phyloP scores from a whole-genome alignment of 1,140 invertebrate species.

The Drosophila pruinosa region DNA sequence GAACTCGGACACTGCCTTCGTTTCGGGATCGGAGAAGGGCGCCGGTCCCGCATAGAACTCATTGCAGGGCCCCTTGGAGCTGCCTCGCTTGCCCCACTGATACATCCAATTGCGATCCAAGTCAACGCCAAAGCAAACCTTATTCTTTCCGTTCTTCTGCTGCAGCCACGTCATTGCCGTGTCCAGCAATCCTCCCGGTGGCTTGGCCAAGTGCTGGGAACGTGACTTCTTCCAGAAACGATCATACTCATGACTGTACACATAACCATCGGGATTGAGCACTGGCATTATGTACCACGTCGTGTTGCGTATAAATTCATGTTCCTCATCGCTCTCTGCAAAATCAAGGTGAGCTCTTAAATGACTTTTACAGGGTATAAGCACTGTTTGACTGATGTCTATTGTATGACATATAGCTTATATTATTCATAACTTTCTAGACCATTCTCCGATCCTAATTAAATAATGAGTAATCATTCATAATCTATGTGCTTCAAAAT shows the following conservation, averaged over 20 bases:
- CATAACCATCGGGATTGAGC: constrained; percentile 92
- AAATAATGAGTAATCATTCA: too few species aligned
- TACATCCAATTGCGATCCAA: constrained; percentile 89
- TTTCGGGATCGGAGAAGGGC: constrained; percentile 94
- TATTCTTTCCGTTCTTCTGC: constrained; percentile 53
- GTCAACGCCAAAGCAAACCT: constrained; percentile 85
- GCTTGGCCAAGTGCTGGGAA: constrained; percentile 83
- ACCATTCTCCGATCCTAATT: too few species aligned
- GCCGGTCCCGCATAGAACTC: constrained; percentile 91
- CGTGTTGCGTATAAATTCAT: constrained; percentile 71
- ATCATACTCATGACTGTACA: constrained; percentile 89
- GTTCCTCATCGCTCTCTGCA: constrained; percentile 57
- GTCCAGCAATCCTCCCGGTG: constrained; percentile 58
- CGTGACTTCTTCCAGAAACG: constrained; percentile 92
- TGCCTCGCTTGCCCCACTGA: constrained; percentile 88
- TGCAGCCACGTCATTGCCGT: constrained; percentile 81
- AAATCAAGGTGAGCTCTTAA: too few species aligned
- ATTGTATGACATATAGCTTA: too few species aligned
- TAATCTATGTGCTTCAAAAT: too few species aligned
- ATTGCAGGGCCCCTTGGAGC: constrained; percentile 89
- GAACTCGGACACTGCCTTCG: constrained; percentile 87
- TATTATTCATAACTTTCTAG: too few species aligned
- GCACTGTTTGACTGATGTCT: not conserved
- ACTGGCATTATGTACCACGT: constrained; percentile 90
- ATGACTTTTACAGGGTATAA: not conserved